phyloP scores from a whole-genome alignment of 1,140 invertebrate genomes.

The Drosophila asahinai region DNA sequence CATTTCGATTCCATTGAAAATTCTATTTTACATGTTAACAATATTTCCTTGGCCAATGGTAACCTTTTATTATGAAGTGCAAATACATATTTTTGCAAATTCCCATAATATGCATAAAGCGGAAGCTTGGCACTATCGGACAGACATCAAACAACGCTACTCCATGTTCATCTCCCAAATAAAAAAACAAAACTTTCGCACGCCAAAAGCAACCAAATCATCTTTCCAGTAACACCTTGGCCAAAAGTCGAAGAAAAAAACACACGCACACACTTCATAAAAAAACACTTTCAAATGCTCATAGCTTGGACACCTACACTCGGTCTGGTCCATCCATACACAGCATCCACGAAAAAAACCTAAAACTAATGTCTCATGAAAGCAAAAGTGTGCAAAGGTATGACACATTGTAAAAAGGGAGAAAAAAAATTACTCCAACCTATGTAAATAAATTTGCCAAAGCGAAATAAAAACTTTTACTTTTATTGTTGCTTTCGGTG shows the following conservation, averaged over 20 bases:
- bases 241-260: constrained; percentile 11
- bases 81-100: constrained; percentile 23
- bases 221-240: constrained; percentile 42
- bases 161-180: constrained; percentile 25
- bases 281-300: constrained; percentile 65
- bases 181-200: constrained; percentile 64
- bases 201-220: constrained; percentile 52
- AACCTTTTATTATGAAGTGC: constrained; percentile 4
- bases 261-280: constrained; percentile 12
- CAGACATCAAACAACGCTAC: constrained; percentile 31
- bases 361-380: constrained; percentile 66
- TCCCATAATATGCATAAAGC: constrained; percentile 52
- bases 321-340: constrained; percentile 26
- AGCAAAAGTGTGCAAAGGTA: constrained; percentile 71
- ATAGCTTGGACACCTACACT: constrained; percentile 59
- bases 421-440: constrained; percentile 44
- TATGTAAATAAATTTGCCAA: constrained; percentile 68
- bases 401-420: constrained; percentile 64
- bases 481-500: constrained; percentile 49
- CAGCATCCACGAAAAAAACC: constrained; percentile 43
- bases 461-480: constrained; percentile 72
- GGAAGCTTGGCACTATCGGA: constrained; percentile 34
- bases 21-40: not conserved
- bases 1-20: not conserved
- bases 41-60: too few species aligned